Evolutionary conservation across 2,888 invertebrate species (phyloP).

Genomic region (Drosophila austrosaltans): DNA sequence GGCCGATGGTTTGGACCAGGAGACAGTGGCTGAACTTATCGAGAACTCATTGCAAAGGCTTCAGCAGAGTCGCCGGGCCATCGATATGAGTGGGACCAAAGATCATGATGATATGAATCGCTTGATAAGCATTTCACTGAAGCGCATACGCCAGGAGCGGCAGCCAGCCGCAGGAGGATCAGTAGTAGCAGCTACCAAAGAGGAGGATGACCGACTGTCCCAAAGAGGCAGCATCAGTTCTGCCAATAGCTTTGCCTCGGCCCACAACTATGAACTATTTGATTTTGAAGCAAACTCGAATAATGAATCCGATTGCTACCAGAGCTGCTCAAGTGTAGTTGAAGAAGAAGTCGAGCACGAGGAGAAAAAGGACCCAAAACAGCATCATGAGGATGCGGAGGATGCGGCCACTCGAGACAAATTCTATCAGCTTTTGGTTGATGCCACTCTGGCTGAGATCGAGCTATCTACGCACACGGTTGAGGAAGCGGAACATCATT

Average conservation of each 20-base stretch:
- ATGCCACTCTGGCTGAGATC: constrained; percentile 88
- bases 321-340: constrained; percentile 87
- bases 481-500: constrained; percentile 86
- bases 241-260: constrained; percentile 86
- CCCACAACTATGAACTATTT: constrained; percentile 89
- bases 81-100: constrained; percentile 83
- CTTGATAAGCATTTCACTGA: constrained; percentile 82
- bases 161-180: constrained; percentile 38
- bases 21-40: constrained; percentile 87
- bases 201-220: constrained; percentile 84
- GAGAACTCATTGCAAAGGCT: constrained; percentile 88
- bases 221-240: constrained; percentile 85
- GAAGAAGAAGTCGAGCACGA: constrained; percentile 84
- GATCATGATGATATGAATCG: constrained; percentile 84
- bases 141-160: constrained; percentile 82
- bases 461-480: constrained; percentile 86
- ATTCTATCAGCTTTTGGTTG: constrained; percentile 89
- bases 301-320: constrained; percentile 88
- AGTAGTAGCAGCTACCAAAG: constrained; percentile 71
- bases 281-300: constrained; percentile 86
- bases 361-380: constrained; percentile 22
- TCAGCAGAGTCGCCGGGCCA: constrained; percentile 80
- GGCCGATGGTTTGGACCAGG: constrained; percentile 86
- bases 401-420: constrained; percentile 87
- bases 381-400: constrained; percentile 72